Base-by-base conservation (phyloP, 2,113 vertebrate genomes). In the Cnemophilus loriae region DNA sequence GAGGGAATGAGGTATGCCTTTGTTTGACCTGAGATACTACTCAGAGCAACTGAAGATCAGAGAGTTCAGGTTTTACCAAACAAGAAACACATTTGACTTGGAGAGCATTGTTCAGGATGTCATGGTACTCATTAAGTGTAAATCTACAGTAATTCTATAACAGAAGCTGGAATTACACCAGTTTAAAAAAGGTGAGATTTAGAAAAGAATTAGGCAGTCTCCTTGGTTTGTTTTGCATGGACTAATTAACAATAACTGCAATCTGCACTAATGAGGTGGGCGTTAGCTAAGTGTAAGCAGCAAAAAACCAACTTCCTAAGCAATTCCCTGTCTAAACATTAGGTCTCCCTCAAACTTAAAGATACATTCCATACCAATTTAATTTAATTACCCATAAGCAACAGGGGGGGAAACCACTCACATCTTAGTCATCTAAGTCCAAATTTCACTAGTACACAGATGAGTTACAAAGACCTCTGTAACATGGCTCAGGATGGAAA, bases 371-470 rank as follows among this genome's bases (percentile, higher is more conserved):
- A 75, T 68, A 64, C 23, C 60, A 82, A 93, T 92, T 92, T 90
- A 88, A 96, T 94, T 93, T 94, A 96, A 96, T 93, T 82, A 93
- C 46, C 20, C 49, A 68, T 64, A 73, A 90, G 77, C 82, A 94
- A 84, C 44, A 37, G 17, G 26, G 22, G 26, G 53, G 8, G 1
- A 53, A 80, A 56, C 13, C 18, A 55, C 55, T 89, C 60, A 35
- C 35, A 71, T 84, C 19, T 50, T 26, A 70, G 74, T 39, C 9
- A 74, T 69, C 78, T 39, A 61, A 90, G 15, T 61, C 76, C 74
- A 82, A 70, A 78, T 92, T 88, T 87, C 46, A 24, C 69, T 22
- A 26, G 27, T 37, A 79, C 78, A 76, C 11, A 9, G 80, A 57
- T 74, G 80, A 93, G 60, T 82, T 82, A 50, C 46, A 46, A 87